A percentile compares a stretch with the other conserved stretches of the same genome.
These are phyloP conservation scores for Delphinapterus leucas DNA, from an alignment of 2,113 vertebrate genomes.

Conservation along the genomic window DNA sequence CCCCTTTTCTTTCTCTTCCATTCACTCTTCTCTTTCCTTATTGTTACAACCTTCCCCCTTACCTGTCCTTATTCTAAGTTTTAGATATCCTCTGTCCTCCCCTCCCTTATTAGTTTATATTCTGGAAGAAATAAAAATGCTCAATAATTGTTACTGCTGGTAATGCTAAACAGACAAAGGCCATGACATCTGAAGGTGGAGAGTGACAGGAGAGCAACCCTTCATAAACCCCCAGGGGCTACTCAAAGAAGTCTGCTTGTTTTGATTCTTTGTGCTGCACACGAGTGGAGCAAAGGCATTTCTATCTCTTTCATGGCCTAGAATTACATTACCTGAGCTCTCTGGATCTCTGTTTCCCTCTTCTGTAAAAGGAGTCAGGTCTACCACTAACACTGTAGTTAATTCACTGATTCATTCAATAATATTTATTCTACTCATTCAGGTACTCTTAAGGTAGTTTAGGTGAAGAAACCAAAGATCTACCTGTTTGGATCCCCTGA, in stretches of 20 bases:
- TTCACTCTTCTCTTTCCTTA: background rate
- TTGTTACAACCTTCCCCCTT: background rate
- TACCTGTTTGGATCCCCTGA: conserved; percentile 42
- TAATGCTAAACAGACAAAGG: background rate
- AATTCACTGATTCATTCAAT: background rate
- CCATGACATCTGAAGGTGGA: background rate
- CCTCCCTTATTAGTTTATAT: background rate
- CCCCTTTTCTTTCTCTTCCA: background rate
- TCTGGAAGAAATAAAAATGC: background rate
- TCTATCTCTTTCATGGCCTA: background rate
- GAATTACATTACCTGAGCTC: background rate
- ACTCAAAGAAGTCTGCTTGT: background rate
- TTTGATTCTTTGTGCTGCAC: background rate
- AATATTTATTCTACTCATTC: background rate
- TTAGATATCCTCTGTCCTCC: background rate
- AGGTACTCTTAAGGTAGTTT: background rate
- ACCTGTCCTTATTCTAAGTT: background rate
- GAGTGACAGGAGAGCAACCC: background rate
- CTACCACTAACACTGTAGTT: background rate
- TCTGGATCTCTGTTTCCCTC: background rate
- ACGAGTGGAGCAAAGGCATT: background rate
- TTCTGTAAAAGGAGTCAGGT: background rate
- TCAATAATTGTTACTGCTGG: background rate
- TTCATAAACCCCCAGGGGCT: background rate
- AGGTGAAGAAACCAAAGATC: background rate